Base-by-base conservation (phyloP, 2,888 invertebrate species). In the Drosophila flavopinicola region DNA sequence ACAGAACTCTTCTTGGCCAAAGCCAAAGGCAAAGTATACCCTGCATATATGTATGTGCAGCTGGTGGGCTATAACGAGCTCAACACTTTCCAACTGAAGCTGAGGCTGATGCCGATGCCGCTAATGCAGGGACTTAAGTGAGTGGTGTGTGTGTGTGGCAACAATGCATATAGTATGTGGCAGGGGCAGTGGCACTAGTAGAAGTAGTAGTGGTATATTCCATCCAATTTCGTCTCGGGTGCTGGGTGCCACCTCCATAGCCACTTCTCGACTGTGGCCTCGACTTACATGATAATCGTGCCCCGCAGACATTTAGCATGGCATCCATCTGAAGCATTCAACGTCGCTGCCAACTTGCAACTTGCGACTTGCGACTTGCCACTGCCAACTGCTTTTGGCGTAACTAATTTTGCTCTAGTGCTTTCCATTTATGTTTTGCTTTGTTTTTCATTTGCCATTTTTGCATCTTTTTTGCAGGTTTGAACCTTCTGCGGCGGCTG, bases 371-470 rank as follows among this genome's bases (percentile, higher is more conserved):
- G n/a, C n/a, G n/a, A n/a, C n/a, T n/a, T n/a, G 45, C 58, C 61
- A 57, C 56, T 68, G 63, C 66, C 64, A 64, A 70, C 69, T 70
- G 80, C 86, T 84, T 76, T 80, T 84, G 85, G 85, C 80, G 85
- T 61, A 86, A 86, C 85, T 83, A 83, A 83, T 83, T 83, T 86
- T 86, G 59, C 84, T 85, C 80, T 54, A 65, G 80, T 75, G 79
- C 48, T 85, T 83, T 79, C 67, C 64, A 51, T 64, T 74, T 67
- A 45, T 63, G 60, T 35, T 51, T 65, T 30, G 44, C 44, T 52
- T 49, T 32, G 25, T 42, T 53, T 17, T 20, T 51, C 24, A 44
- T 23, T 10, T 44, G 7, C n/a, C 6, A 1, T 47, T 29, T 41
- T 49, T n/a, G n/a, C 42, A n/a, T 24, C 17, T 35, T 53, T 30